Base-by-base conservation (phyloP, 2,113 vertebrate species). In the Nesoenas mayeri region DNA sequence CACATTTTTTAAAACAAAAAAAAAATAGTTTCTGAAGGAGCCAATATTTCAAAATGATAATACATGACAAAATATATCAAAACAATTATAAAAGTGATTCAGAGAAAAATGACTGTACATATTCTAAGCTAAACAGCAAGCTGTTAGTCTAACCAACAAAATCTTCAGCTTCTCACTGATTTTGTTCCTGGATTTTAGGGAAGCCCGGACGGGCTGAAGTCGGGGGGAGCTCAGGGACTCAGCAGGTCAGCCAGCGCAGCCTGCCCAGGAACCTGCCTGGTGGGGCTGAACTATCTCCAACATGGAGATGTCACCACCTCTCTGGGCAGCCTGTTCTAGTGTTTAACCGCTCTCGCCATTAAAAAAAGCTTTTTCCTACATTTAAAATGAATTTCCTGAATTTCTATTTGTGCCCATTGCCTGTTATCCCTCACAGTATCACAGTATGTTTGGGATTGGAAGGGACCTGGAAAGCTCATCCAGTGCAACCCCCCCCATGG, bases 61-160 rank as follows among this genome's bases (percentile, higher is more conserved):
- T 94, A 86, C 77, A 89, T 94, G 95, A 97, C 92, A 97, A 96
- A 97, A 95, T 95, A 95, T 64, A 95, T 95, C 85, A 95, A 94
- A 95, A 97, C 90, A 96, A 95, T 95, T 97, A 86, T 96, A 93
- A 95, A 96, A 95, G 70, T 88, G 81, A 93, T 90, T 95, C 86
- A 95, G 54, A 95, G 72, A 91, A 90, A 95, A 96, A 89, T 96
- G 90, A 95, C 91, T 96, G 75, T 84, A 84, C 85, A 94, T 95
- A 96, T 94, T 96, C 96, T 90, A 96, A 95, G 91, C 88, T 90
- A 96, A 95, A 96, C 85, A 93, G 79, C 88, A 96, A 96, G 90
- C 95, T 96, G 95, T 90, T 95, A 95, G 75, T 60, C 57, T 90
- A 94, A 94, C 42, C 26, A 71, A 78, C 60, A 83, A 88, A 93